These are phyloP conservation scores for Odontocolon sp. DNA, from an alignment of 2,888 invertebrate genomes.

Conservation along the genomic window DNA sequence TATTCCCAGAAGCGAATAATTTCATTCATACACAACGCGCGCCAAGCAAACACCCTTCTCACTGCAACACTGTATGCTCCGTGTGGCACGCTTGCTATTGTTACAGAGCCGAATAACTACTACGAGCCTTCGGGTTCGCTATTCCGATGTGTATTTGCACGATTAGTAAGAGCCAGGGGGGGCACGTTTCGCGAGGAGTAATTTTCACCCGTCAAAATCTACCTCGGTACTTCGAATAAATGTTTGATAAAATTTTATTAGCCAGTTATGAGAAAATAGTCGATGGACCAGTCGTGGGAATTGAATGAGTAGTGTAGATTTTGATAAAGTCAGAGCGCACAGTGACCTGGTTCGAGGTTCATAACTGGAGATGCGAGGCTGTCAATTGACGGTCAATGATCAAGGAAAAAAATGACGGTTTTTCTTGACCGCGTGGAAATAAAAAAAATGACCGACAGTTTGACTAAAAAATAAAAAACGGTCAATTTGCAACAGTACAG, in stretches of 20 bases:
- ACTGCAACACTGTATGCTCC: slow-evolving; percentile 67
- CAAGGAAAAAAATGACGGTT: too few relatives aligned
- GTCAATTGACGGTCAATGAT: too few relatives aligned
- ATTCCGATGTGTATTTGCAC: slow-evolving; percentile 43
- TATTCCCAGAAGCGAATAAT: slow-evolving; percentile 80
- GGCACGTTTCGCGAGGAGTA: slow-evolving; percentile 50
- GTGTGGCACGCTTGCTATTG: slow-evolving; percentile 76
- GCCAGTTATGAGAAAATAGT: slow-evolving; percentile 41
- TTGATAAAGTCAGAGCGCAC: too few relatives aligned
- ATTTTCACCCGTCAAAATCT: slow-evolving; percentile 36
- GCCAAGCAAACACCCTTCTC: slow-evolving; percentile 60
- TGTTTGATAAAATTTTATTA: slow-evolving; percentile 30
- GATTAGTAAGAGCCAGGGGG: slow-evolving; percentile 41
- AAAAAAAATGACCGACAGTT: too few relatives aligned
- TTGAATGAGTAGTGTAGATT: background rate
- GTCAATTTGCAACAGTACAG: too few relatives aligned
- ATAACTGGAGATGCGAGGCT: too few relatives aligned
- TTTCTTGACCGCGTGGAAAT: too few relatives aligned
- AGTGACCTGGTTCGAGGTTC: too few relatives aligned
- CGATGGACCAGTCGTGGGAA: background rate
- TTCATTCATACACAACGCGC: slow-evolving; percentile 79
- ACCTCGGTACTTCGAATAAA: slow-evolving; percentile 12
- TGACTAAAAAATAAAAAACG: too few relatives aligned
- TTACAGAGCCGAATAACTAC: slow-evolving; percentile 76
- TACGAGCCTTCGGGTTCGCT: slow-evolving; percentile 38